These are phyloP conservation scores for Caradrina clavipalpis DNA, from an alignment of 2,888 invertebrate genomes.

Conservation along the genomic window DNA sequence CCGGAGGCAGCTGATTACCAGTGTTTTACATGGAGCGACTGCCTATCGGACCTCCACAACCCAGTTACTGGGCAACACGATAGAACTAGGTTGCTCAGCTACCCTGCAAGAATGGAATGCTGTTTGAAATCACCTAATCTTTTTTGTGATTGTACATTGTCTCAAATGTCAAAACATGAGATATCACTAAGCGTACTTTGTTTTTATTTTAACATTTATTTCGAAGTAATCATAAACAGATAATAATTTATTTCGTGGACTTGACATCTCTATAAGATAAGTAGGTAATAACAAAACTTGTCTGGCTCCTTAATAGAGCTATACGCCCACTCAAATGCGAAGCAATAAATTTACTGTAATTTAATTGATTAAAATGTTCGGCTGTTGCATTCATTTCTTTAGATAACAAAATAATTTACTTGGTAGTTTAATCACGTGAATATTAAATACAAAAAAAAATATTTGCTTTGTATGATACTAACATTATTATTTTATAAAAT, in stretches of 20 bases:
- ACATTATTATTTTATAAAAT: too few relatives aligned
- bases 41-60: too few relatives aligned
- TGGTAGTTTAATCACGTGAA: too few relatives aligned
- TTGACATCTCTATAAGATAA: conserved; percentile 53
- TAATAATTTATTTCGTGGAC: conserved; percentile 4
- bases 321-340: conserved; percentile 12
- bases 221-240: conserved; percentile 18
- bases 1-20: too few relatives aligned
- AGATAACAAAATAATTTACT: conserved; percentile 8
- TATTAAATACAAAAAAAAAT: too few relatives aligned
- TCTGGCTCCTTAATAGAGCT: conserved; percentile 47
- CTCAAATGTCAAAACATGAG: conserved; percentile 12
- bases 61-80: too few relatives aligned
- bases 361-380: neutral
- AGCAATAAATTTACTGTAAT: conserved; percentile 15
- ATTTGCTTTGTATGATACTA: too few relatives aligned
- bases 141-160: neutral
- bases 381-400: neutral
- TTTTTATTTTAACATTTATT: conserved; percentile 17
- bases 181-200: conserved; percentile 15
- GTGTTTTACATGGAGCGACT: too few relatives aligned
- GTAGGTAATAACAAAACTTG: conserved; percentile 21
- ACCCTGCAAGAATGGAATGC: too few relatives aligned
- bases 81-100: too few relatives aligned
- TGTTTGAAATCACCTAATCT: neutral